Evolutionary conservation across 2,113 vertebrate genomes (phyloP), one percentile per base, ranked within the genome.

Genomic region (Jacana jacana): DNA sequence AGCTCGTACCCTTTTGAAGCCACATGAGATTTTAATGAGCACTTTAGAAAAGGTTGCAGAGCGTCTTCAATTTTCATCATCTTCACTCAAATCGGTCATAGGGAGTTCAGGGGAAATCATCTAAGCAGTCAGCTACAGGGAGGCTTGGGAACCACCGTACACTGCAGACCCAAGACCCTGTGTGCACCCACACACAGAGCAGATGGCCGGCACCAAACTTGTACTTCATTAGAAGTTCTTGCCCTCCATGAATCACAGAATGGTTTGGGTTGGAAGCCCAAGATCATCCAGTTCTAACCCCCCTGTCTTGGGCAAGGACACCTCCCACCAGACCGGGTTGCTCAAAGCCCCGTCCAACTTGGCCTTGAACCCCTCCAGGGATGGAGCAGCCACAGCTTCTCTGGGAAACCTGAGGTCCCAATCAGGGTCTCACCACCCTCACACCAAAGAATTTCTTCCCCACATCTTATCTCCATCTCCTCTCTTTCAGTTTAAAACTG

Each of bases 81-180:
- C 84, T 72, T 92, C 89, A 61, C 66, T 19, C 1, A 0, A 20
- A 12, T 12, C 8, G 7, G 92, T 81, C 86, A 88, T 0, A 15
- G 60, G 11, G 77, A 93, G 91, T 71, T 92, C 94, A 96, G 86
- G 27, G 60, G 51, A 25, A 90, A 42, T 6, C 6, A 18, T 51
- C 39, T 12, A 17, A 30, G 71, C 92, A 63, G 54, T 10, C 61
- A 33, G 75, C 35, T 5, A 20, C 4, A 0, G 2, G 27, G 6
- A 33, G 42, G 63, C 9, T n/a, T 61, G 90, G 66, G 76, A 83
- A n/a, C 5, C 1, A 28, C 40, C 2, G 2, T 5, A 6, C 7
- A 0, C 10, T 7, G 40, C 33, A 37, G 57, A n/a, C 3, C 30
- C 17, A 65, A 31, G 33, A 44, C 27, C 42, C 37, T 6, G 0